Percentiles rank a stretch among this genome's conserved stretches.
Evolutionary conservation across 2,888 invertebrate genomes (phyloP).

Genomic region (Tiliacea citrago): DNA sequence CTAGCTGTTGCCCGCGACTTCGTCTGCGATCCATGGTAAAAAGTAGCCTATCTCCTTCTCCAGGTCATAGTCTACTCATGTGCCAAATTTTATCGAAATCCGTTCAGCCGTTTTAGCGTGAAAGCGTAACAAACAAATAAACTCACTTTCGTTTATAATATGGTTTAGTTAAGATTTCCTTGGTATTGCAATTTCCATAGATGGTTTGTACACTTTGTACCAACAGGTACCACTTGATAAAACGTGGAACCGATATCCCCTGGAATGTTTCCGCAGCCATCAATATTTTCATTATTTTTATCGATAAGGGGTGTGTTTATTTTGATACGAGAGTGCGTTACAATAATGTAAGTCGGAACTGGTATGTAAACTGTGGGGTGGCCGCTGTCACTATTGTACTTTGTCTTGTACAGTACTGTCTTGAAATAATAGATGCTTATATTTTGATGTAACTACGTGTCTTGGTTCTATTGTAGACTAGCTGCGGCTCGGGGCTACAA

Average conservation of each 20-base stretch:
- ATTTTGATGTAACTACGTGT: too few relatives aligned
- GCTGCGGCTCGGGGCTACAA: too few relatives aligned
- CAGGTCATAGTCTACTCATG: too few relatives aligned
- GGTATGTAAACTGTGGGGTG: slow-evolving; percentile 20
- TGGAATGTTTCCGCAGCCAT: slow-evolving; percentile 37
- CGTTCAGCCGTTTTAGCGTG: too few relatives aligned
- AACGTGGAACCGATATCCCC: not conserved
- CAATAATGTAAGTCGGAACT: slow-evolving; percentile 34
- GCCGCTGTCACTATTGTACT: slow-evolving; percentile 33
- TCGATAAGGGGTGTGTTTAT: slow-evolving; percentile 57
- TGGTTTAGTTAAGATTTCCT: not conserved
- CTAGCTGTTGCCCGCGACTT: too few relatives aligned
- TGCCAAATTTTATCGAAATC: too few relatives aligned
- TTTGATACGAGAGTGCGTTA: slow-evolving; percentile 40
- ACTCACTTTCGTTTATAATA: too few relatives aligned
- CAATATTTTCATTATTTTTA: slow-evolving; percentile 60
- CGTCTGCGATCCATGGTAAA: too few relatives aligned
- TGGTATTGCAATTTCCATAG: not conserved
- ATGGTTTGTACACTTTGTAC: not conserved
- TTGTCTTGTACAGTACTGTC: not conserved
- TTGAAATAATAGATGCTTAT: slow-evolving; percentile 3
- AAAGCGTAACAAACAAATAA: too few relatives aligned
- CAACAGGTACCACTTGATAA: not conserved
- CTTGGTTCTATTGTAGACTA: too few relatives aligned
- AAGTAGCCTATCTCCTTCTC: too few relatives aligned